Conservation (phyloP, 2,113 vertebrate genomes). For the Lasiurus borealis region DNA sequence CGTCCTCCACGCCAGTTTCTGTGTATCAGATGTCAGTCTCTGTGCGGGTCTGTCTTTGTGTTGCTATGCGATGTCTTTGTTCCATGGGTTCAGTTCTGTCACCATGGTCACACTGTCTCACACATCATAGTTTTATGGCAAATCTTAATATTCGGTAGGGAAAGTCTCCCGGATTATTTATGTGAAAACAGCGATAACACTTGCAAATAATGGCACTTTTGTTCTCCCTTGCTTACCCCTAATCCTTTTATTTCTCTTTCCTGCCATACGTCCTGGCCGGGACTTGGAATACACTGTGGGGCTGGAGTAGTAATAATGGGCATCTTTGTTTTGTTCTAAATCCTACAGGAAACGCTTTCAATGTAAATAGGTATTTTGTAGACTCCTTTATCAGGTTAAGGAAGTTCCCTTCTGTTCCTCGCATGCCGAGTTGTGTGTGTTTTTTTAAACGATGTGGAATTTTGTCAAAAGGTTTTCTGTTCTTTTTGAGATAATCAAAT, state of each 20-base stretch:
- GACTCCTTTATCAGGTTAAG: constrained; percentile 46
- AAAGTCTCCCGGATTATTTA: constrained; percentile 32
- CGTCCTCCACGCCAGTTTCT: neutral
- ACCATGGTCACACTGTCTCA: neutral
- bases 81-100: neutral
- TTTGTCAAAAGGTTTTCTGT: constrained; percentile 31
- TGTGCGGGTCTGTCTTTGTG: neutral
- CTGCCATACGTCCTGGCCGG: neutral
- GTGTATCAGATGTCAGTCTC: neutral
- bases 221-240: constrained; percentile 61
- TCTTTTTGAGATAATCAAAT: constrained; percentile 35
- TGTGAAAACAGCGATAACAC: neutral
- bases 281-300: constrained; percentile 53
- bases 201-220: constrained; percentile 65
- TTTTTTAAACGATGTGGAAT: neutral
- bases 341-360: constrained; percentile 43
- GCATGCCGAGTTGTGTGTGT: neutral
- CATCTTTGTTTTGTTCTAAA: constrained; percentile 71
- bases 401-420: constrained; percentile 23
- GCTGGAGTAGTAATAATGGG: constrained; percentile 60
- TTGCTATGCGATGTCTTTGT: neutral
- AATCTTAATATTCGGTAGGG: constrained; percentile 28
- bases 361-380: constrained; percentile 57
- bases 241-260: constrained; percentile 60
- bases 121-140: constrained; percentile 47